Evolutionary conservation across 2,113 vertebrate genomes (phyloP), one percentile per base, ranked within the genome.

Genomic region (Coregonus clupeaformis): DNA sequence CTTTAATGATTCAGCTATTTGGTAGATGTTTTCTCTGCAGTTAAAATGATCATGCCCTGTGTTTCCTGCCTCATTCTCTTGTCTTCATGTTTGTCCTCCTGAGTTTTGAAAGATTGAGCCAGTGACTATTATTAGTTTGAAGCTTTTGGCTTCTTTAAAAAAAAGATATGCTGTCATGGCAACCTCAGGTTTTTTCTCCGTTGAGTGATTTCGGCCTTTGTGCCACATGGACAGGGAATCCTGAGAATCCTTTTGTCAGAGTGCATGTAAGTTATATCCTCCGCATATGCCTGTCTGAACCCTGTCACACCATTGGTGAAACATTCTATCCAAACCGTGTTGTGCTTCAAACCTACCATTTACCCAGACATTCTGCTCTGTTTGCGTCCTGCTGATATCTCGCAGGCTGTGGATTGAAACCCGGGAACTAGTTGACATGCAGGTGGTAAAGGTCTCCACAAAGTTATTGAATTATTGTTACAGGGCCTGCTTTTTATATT

Each of bases 371-470:
- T n/a, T n/a, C 64, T 36, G 29, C 5, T 36, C 11, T 12, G n/a
- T 68, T 55, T 16, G 18, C 22, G 80, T 75, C 80, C 86, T 87
- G 85, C 18, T 64, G 57, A 68, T 72, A 71, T 80, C 74, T 72
- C 82, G 77, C 85, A 74, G 82, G 78, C 36, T 42, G 36, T 42
- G 36, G 36, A 42, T 42, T 42, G 7, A 42, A 42, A 42, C 36
- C 80, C 77, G 82, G 83, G 84, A 82, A 86, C 78, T 89, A 63
- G 82, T 90, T 89, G 87, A 85, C 74, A 87, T 85, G 88, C 85
- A 87, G 82, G 72, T 81, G 78, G 76, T 77, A 47, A 74, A 81
- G 85, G 81, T 90, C 80, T 83, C 73, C 55, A 71, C 36, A 42
- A 42, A 42, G 36, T 83, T 88, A 88, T 87, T 87, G 77, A 90